Conservation (phyloP, 2,797 vertebrate genomes). For the Chiloscyllium punctatum region DNA sequence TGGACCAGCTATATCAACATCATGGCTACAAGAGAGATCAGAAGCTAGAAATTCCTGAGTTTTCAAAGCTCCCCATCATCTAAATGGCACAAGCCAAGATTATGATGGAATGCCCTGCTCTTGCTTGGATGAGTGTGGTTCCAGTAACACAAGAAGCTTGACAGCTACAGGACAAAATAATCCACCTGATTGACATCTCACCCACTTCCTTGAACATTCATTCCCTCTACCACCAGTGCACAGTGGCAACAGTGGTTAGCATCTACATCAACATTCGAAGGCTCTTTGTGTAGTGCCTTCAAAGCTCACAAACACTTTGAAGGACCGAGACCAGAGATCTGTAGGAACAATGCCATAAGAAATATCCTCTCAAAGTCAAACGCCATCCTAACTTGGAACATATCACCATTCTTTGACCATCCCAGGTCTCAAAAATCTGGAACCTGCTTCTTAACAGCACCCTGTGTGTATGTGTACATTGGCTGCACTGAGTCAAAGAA, state of each 20-base stretch:
- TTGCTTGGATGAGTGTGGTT: background rate
- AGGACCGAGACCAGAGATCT: background rate
- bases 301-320: background rate
- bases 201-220: background rate
- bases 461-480: too few relatives aligned
- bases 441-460: too few relatives aligned
- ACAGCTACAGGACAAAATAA: background rate
- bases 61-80: background rate
- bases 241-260: too few relatives aligned
- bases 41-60: background rate
- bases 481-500: too few relatives aligned
- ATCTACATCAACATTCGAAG: too few relatives aligned
- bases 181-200: background rate
- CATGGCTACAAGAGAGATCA: background rate
- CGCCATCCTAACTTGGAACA: too few relatives aligned
- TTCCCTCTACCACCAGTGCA: too few relatives aligned
- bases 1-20: background rate
- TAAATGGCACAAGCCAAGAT: background rate
- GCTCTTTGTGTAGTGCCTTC: background rate
- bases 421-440: too few relatives aligned
- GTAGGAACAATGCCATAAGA: too few relatives aligned
- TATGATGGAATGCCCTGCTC: too few relatives aligned
- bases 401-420: too few relatives aligned
- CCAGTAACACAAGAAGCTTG: background rate
- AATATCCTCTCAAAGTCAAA: too few relatives aligned